Evolutionary conservation across 2,888 invertebrate genomes (phyloP).

Genomic region (Erpobdella octoculata): DNA sequence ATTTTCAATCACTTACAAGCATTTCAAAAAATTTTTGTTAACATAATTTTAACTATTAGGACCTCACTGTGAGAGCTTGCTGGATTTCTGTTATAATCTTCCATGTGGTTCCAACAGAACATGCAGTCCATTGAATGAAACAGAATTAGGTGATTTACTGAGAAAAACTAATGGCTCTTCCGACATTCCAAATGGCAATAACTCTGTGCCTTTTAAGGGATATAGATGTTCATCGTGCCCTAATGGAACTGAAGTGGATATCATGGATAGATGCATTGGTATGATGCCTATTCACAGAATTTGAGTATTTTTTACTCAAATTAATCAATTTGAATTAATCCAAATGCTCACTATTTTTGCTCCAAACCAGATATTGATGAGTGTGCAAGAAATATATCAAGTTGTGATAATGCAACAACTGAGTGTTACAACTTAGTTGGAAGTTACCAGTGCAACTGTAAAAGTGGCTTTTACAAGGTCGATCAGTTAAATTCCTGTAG

Average conservation of each 20-base stretch:
- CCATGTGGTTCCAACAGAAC: not conserved
- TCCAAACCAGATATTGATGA: slow-evolving; percentile 27
- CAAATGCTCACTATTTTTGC: too few relatives aligned
- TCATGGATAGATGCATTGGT: not conserved
- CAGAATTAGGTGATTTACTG: not conserved
- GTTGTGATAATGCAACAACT: too few relatives aligned
- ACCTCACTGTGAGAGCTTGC: not conserved
- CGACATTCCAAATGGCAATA: not conserved
- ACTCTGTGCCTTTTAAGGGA: not conserved
- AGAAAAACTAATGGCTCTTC: not conserved
- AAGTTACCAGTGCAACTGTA: slow-evolving; percentile 10
- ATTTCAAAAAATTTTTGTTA: not conserved
- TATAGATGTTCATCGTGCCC: not conserved
- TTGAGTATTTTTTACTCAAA: not conserved
- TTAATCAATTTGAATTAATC: not conserved
- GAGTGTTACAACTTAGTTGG: not conserved
- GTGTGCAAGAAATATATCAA: too few relatives aligned
- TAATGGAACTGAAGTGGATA: not conserved
- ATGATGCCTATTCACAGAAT: not conserved
- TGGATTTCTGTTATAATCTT: not conserved
- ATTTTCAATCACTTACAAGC: not conserved
- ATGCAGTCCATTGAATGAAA: not conserved
- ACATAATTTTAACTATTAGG: not conserved
- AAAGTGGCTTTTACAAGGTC: not conserved
- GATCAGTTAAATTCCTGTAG: not conserved